phyloP scores from a whole-genome alignment of 2,888 invertebrate genomes.

The Scelioninae gen. 2 region DNA sequence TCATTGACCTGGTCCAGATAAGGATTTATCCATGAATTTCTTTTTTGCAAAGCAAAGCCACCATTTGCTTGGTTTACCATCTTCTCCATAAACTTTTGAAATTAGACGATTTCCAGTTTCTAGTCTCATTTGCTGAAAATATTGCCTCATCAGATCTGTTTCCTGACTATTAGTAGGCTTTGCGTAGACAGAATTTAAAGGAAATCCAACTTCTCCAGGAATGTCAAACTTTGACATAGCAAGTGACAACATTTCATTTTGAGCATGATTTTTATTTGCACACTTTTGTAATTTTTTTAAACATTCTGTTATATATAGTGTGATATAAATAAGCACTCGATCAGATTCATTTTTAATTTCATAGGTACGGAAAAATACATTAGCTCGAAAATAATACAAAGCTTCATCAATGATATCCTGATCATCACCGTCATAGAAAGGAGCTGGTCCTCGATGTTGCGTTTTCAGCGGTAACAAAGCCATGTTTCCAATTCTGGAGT shows the following conservation, averaged over 20 bases:
- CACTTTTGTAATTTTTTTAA: slow-evolving; percentile 95
- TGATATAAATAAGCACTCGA: slow-evolving; percentile 96
- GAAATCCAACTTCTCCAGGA: slow-evolving; percentile 96
- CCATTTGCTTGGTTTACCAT: slow-evolving; percentile 99
- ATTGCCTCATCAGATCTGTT: slow-evolving; percentile 93
- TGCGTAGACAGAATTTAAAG: slow-evolving; percentile 95
- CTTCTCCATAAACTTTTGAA: slow-evolving; percentile 87
- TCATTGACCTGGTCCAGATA: slow-evolving; percentile 91
- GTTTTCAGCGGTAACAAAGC: slow-evolving; percentile 94
- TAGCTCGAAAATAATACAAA: slow-evolving; percentile 97
- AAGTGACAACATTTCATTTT: slow-evolving; percentile 96
- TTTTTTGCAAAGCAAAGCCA: slow-evolving; percentile 99
- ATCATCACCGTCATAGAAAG: slow-evolving; percentile 81
- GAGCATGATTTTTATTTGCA: slow-evolving; percentile 90
- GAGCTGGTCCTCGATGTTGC: slow-evolving; percentile 94
- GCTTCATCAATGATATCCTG: slow-evolving; percentile 98
- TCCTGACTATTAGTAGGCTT: slow-evolving; percentile 88
- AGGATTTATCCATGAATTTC: slow-evolving; percentile 99
- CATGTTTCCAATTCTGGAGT: slow-evolving; percentile 90
- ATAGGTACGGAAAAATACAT: slow-evolving; percentile 98
- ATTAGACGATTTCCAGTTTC: slow-evolving; percentile 94
- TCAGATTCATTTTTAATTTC: slow-evolving; percentile 99
- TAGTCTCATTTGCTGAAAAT: slow-evolving; percentile 94
- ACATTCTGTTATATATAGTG: slow-evolving; percentile 98
- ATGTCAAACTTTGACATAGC: slow-evolving; percentile 97